Evolutionary conservation across 1,140 invertebrate species (phyloP).

Genomic region (Euura saliciscinereae): DNA sequence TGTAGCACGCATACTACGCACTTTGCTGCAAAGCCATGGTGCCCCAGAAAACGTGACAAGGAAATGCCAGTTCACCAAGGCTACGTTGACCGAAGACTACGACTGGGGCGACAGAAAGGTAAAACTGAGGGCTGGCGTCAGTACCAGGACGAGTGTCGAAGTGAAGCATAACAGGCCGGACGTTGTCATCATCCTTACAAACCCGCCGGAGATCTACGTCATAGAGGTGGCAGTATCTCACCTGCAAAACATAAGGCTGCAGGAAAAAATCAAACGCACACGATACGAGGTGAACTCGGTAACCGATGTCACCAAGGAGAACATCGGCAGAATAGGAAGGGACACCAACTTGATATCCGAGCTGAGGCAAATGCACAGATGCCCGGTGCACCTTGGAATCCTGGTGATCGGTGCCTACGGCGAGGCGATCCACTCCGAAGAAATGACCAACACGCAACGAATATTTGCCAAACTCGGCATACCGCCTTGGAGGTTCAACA

Average conservation of each 20-base stretch:
- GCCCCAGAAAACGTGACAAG: no score
- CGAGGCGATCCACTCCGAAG: no score
- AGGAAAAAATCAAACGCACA: conserved; percentile 1
- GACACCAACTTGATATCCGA: conserved; percentile 9
- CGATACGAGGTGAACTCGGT: conserved; percentile 5
- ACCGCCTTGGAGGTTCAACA: no score
- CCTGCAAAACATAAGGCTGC: conserved; percentile 10
- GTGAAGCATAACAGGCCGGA: no score
- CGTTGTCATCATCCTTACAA: conserved; percentile 8
- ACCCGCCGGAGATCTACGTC: not conserved
- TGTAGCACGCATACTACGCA: no score
- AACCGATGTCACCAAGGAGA: not conserved
- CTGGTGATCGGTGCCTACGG: no score
- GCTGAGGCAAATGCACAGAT: conserved; percentile 8
- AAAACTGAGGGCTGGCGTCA: not conserved
- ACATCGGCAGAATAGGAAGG: not conserved
- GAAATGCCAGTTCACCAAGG: no score
- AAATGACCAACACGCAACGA: no score
- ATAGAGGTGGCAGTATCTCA: conserved; percentile 11
- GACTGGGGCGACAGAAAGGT: not conserved
- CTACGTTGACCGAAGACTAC: no score
- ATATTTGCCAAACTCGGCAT: no score
- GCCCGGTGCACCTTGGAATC: conserved; percentile 9
- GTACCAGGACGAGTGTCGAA: not conserved
- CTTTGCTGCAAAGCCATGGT: no score